These are phyloP conservation scores for Drosophila hydei DNA, from an alignment of 1,140 invertebrate genomes.

Conservation along the genomic window DNA sequence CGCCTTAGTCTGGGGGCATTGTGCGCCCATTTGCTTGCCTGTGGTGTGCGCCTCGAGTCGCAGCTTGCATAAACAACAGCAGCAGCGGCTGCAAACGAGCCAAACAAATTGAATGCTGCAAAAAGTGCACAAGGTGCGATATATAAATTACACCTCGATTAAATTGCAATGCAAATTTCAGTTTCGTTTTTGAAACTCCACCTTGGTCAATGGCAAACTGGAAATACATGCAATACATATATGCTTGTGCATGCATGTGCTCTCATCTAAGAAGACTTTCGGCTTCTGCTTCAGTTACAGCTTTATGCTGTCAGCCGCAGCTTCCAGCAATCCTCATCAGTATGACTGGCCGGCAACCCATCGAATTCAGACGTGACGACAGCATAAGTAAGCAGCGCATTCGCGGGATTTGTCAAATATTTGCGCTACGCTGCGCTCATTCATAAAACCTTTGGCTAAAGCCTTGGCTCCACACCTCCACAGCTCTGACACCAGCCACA, in stretches of 20 bases:
- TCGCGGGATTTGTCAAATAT: slow-evolving; percentile 81
- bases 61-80: slow-evolving; percentile 73
- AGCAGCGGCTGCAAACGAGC: slow-evolving; percentile 23
- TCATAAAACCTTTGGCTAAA: slow-evolving; percentile 42
- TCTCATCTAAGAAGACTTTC: slow-evolving; percentile 1
- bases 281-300: not conserved
- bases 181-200: slow-evolving; percentile 17
- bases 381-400: slow-evolving; percentile 80
- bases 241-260: slow-evolving; percentile 28
- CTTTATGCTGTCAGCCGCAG: slow-evolving; percentile 22
- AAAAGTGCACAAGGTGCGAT: slow-evolving; percentile 46
- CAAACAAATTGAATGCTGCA: slow-evolving; percentile 57
- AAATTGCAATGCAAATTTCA: slow-evolving; percentile 66
- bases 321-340: slow-evolving; percentile 57
- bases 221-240: slow-evolving; percentile 9
- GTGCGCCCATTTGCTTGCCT: slow-evolving; percentile 52
- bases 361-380: slow-evolving; percentile 57
- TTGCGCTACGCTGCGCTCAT: slow-evolving; percentile 76
- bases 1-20: slow-evolving; percentile 17
- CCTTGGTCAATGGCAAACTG: slow-evolving; percentile 25
- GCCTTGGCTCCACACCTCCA: slow-evolving; percentile 32
- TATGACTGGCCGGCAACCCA: slow-evolving; percentile 47
- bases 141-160: slow-evolving; percentile 74
- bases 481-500: slow-evolving; percentile 37
- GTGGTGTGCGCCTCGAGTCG: slow-evolving; percentile 37